phyloP scores from a whole-genome alignment of 2,888 invertebrate species.

The Melinaea marsaeus region DNA sequence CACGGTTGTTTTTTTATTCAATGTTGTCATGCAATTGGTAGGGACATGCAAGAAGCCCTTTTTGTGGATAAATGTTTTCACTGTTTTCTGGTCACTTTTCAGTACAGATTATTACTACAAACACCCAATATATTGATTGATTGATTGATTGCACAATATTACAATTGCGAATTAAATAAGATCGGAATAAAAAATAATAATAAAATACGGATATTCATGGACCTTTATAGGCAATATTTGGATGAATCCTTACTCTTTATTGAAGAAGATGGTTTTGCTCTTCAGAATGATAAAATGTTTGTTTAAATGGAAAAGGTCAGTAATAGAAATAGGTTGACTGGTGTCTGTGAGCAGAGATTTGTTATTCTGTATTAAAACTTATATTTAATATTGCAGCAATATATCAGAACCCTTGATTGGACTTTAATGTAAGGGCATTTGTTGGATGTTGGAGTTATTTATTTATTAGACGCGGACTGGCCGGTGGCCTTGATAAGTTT shows the following conservation, averaged over 20 bases:
- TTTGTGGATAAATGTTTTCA: conserved; percentile 47
- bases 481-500: conserved; percentile 60
- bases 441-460: conserved; percentile 71
- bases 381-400: conserved; percentile 78
- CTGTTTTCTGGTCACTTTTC: conserved; percentile 72
- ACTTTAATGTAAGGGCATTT: conserved; percentile 68
- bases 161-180: conserved; percentile 31
- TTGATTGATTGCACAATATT: conserved; percentile 56
- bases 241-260: conserved; percentile 42
- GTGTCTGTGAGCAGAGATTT: conserved; percentile 57
- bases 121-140: conserved; percentile 59
- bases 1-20: conserved; percentile 20
- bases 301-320: conserved; percentile 63
- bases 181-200: conserved; percentile 31
- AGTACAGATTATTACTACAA: conserved; percentile 61
- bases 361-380: conserved; percentile 73
- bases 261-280: conserved; percentile 43
- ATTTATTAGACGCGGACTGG: conserved; percentile 63
- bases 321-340: conserved; percentile 64
- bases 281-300: conserved; percentile 31
- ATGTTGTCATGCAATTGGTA: conserved; percentile 21
- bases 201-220: conserved; percentile 39
- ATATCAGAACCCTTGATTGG: conserved; percentile 70
- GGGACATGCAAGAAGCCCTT: conserved; percentile 38
- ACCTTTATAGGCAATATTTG: conserved; percentile 38